A percentile compares a stretch with the other conserved stretches of the same genome.
phyloP scores from a whole-genome alignment of 64 coral and sea anemone species.

The Exaiptasia diaphana region DNA sequence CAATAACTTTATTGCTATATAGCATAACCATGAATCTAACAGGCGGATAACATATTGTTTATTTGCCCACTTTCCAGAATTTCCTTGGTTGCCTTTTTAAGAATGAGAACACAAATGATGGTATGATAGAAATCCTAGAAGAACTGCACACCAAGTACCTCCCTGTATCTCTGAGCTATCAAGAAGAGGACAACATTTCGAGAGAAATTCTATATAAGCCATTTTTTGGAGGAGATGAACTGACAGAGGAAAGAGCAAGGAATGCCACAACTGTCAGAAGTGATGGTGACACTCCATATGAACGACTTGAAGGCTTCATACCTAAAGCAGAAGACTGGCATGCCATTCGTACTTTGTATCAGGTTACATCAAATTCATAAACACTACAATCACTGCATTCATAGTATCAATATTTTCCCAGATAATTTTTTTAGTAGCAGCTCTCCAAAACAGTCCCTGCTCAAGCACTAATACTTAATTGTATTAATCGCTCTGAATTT shows the following conservation, averaged over 20 bases:
- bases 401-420: conserved; percentile 47
- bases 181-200: neutral
- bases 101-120: conserved; percentile 59
- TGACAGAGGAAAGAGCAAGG: conserved; percentile 49
- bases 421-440: conserved; percentile 2
- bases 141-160: conserved; percentile 38
- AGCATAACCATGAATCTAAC: neutral
- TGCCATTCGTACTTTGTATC: conserved; percentile 48
- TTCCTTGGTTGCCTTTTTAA: conserved; percentile 60
- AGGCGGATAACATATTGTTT: neutral
- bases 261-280: conserved; percentile 21
- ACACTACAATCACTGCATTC: conserved; percentile 24
- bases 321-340: conserved; percentile 55
- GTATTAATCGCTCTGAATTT: neutral
- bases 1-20: neutral
- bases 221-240: conserved; percentile 53
- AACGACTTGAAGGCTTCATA: conserved; percentile 26
- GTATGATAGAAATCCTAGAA: conserved; percentile 58
- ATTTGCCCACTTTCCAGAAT: neutral
- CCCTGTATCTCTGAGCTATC: neutral
- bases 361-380: conserved; percentile 52
- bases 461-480: conserved; percentile 21
- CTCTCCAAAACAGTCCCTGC: conserved; percentile 12
- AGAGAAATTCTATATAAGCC: neutral
- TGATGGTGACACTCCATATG: conserved; percentile 42